Base-by-base conservation (phyloP, 2,888 invertebrate species). In the Octodonta nipae region DNA sequence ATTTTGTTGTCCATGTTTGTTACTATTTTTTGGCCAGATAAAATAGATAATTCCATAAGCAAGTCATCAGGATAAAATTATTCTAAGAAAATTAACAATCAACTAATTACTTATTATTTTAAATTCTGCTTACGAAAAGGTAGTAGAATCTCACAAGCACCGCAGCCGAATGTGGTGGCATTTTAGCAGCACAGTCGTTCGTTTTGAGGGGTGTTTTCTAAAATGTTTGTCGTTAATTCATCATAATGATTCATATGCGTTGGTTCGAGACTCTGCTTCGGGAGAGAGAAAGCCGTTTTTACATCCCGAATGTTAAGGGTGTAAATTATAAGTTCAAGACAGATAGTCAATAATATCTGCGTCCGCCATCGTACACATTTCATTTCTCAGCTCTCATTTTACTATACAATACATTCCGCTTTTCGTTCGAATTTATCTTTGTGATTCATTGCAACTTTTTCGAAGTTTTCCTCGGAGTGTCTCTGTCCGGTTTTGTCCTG, bases 231-330 rank as follows among this genome's bases (percentile, higher is more conserved):
- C 60, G 61, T 60, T 62, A 62, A 62, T 62, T 61, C 62, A 62
- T 62, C 62, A 62, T 60, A 60, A 62, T 62, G 62, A 62, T 62
- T 62, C 61, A 62, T 61, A 61, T 58, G 59, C 60, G 60, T 61
- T n/a, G n/a, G n/a, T n/a, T n/a, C n/a, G n/a, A n/a, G n/a, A n/a
- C n/a, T n/a, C n/a, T n/a, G n/a, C n/a, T n/a, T 61, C 54, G 59
- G 58, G 60, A 57, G 60, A 57, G 58, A 52, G 58, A 58, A 57
- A 58, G 55, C 54, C 58, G 58, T 57, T 59, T 61, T 61, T 59
- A 58, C 56, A 58, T 58, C 55, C 56, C 54, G 56, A 60, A 60
- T 58, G 57, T 58, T 58, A 56, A 58, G 59, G 60, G 60, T 58
- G 61, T 61, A 61, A 61, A 61, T 61, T 61, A 61, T 58, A 61